A percentile compares a stretch with the other conserved stretches of the same genome.
phyloP scores from a whole-genome alignment of 2,888 invertebrate species.

The Acanthosepion lycidas region DNA sequence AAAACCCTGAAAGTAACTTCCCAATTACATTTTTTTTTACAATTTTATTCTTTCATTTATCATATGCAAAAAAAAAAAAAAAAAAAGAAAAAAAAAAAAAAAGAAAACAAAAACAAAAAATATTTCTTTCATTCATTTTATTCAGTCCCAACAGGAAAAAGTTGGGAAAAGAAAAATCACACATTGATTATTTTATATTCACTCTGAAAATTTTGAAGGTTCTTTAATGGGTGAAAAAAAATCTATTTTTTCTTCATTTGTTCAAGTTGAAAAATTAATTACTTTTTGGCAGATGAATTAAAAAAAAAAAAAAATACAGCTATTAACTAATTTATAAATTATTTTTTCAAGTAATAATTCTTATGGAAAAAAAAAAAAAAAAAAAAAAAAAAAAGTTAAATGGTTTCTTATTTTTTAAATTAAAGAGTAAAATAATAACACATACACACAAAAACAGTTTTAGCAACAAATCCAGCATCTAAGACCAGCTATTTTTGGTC shows the following conservation, averaged over 20 bases:
- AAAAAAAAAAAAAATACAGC: not conserved
- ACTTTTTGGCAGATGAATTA: not conserved
- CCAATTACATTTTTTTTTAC: slow-evolving; percentile 3
- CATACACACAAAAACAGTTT: not conserved
- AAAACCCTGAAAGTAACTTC: not conserved
- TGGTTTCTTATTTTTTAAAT: not conserved
- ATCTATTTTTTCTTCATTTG: not conserved
- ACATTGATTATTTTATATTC: not conserved
- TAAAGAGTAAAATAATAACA: not conserved
- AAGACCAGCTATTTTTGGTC: slow-evolving; percentile 33
- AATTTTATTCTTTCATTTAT: slow-evolving; percentile 9
- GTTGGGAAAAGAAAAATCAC: not conserved
- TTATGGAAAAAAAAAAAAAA: not conserved
- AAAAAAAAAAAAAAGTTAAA: not conserved
- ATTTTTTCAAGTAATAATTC: not conserved
- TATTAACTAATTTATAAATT: not conserved
- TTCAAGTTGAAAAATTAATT: not conserved
- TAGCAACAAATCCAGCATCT: not conserved
- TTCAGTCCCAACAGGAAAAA: slow-evolving; percentile 6
- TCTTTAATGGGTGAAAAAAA: not conserved
- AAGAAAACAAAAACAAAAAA: no score
- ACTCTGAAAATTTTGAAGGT: not conserved
- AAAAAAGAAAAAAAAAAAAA: no score
- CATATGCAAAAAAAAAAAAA: not conserved
- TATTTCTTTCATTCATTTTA: not conserved